Evolutionary conservation across 2,113 vertebrate genomes (phyloP).

Genomic region (Vimba vimba): DNA sequence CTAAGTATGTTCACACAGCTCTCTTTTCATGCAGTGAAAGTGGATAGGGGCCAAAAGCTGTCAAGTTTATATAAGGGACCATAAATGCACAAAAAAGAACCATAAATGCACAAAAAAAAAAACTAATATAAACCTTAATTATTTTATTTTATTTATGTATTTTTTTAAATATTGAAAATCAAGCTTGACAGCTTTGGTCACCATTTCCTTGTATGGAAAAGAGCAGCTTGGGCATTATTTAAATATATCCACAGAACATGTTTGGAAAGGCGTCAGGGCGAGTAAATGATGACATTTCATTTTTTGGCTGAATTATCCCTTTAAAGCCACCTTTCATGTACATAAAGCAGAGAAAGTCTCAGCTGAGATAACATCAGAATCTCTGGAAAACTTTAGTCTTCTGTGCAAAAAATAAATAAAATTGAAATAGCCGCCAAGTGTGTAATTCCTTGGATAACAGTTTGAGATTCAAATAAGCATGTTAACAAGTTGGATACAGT

Average conservation of each 20-base stretch:
- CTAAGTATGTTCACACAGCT: not conserved
- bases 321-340: slow-evolving; percentile 33
- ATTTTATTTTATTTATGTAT: not conserved
- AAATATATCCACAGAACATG: not conserved
- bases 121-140: not conserved
- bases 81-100: not conserved
- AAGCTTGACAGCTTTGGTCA: not conserved
- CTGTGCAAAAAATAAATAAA: not conserved
- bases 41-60: not conserved
- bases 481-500: slow-evolving; percentile 25
- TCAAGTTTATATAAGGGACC: not conserved
- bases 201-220: not conserved
- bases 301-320: not conserved
- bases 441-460: slow-evolving; percentile 6
- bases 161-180: not conserved
- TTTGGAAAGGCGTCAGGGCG: not conserved
- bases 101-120: no score
- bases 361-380: slow-evolving; percentile 57
- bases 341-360: slow-evolving; percentile 44
- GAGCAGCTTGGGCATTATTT: not conserved
- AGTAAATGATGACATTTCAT: not conserved
- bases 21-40: not conserved
- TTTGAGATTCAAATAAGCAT: slow-evolving; percentile 23
- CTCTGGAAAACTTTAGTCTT: slow-evolving; percentile 41
- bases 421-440: not conserved